phyloP scores from a whole-genome alignment of 2,888 invertebrate genomes.

The Pammene aurita region DNA sequence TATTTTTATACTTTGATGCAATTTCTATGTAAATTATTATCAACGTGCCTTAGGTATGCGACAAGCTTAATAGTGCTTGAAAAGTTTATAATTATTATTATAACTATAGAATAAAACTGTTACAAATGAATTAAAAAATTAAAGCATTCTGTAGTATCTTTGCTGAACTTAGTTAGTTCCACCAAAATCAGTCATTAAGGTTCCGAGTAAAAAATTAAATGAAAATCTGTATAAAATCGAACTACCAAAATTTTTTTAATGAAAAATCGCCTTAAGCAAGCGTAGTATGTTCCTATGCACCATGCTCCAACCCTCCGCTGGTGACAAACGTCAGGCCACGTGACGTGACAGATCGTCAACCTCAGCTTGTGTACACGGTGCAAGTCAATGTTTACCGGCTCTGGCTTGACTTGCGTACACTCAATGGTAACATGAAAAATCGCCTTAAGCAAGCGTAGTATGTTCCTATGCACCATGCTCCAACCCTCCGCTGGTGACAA shows the following conservation, averaged over 20 bases:
- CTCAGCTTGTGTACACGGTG: conserved; percentile 52
- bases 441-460: background rate
- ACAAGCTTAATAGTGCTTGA: background rate
- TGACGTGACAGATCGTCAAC: conserved; percentile 63
- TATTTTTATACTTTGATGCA: conserved; percentile 59
- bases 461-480: background rate
- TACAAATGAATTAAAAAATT: too few species aligned
- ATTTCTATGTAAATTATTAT: conserved; percentile 6
- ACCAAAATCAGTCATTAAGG: too few species aligned
- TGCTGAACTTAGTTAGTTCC: too few species aligned
- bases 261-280: background rate
- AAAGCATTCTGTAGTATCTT: too few species aligned
- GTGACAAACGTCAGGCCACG: conserved; percentile 10
- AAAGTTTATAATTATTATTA: background rate
- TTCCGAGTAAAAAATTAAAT: background rate
- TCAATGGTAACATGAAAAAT: too few species aligned
- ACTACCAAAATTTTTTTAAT: background rate
- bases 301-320: background rate
- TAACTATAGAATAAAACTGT: background rate
- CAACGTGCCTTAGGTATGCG: background rate
- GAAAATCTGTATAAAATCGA: too few species aligned
- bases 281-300: background rate
- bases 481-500: background rate
- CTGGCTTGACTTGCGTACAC: conserved; percentile 34
- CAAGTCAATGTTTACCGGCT: conserved; percentile 50